These are phyloP conservation scores for Campoletis sonorensis DNA, from an alignment of 1,140 invertebrate species.

Conservation along the genomic window DNA sequence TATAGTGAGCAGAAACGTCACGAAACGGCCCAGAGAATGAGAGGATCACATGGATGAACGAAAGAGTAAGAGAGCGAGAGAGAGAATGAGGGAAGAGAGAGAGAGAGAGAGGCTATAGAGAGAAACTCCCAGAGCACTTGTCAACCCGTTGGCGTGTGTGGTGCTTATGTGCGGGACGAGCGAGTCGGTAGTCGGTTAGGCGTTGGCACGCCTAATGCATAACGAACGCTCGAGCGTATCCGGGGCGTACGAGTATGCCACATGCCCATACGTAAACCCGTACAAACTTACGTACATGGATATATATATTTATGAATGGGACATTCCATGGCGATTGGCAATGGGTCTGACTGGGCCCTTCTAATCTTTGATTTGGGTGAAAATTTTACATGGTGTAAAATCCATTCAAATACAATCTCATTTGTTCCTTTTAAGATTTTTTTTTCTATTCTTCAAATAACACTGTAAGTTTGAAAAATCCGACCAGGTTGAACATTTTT, in stretches of 20 bases:
- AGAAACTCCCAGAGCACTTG: slow-evolving; percentile 56
- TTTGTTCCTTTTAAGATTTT: no score
- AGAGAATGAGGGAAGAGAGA: background rate
- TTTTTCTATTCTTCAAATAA: no score
- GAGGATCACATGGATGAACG: background rate
- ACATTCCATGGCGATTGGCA: no score
- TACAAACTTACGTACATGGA: background rate
- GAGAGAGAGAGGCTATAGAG: slow-evolving; percentile 2
- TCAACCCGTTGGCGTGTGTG: slow-evolving; percentile 51
- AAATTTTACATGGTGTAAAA: no score
- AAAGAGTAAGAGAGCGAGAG: background rate
- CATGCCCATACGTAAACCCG: background rate
- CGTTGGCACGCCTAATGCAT: slow-evolving; percentile 42
- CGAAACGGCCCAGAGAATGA: slow-evolving; percentile 8
- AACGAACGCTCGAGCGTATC: slow-evolving; percentile 50
- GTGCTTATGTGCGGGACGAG: slow-evolving; percentile 49
- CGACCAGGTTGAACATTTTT: no score
- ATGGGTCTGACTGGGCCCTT: no score
- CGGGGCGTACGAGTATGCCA: slow-evolving; percentile 23
- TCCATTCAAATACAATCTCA: no score
- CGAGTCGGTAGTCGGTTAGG: slow-evolving; percentile 35
- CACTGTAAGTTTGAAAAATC: no score
- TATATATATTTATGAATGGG: no score
- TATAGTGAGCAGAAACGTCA: slow-evolving; percentile 31
- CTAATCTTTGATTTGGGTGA: no score